These are phyloP conservation scores for Dendroctonus ponderosae DNA, from an alignment of 1,140 invertebrate genomes.

Conservation along the genomic window DNA sequence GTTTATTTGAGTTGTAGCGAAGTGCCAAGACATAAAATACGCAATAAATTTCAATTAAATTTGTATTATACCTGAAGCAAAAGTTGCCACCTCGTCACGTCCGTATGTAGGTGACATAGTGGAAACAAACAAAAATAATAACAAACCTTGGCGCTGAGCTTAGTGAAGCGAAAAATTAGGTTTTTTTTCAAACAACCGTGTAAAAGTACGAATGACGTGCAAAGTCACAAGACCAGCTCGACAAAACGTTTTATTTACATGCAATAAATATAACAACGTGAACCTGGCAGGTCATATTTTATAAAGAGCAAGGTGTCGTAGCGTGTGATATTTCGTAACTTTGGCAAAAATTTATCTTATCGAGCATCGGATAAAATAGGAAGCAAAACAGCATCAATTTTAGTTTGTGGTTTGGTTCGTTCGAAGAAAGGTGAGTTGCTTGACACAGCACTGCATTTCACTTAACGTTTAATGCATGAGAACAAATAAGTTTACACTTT, in stretches of 20 bases:
- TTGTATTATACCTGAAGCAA: too few species aligned
- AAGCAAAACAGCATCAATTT: not conserved
- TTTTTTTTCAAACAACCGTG: slow-evolving; percentile 8
- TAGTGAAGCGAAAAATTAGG: not conserved
- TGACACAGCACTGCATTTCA: too few species aligned
- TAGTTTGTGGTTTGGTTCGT: too few species aligned
- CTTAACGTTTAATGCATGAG: too few species aligned
- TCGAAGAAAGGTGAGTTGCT: too few species aligned
- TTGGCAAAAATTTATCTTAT: not conserved
- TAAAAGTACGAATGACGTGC: slow-evolving; percentile 3
- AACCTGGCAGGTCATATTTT: slow-evolving; percentile 9
- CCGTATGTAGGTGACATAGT: too few species aligned
- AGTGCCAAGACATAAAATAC: too few species aligned
- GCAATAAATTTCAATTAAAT: too few species aligned
- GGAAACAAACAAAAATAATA: not conserved
- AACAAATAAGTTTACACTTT: too few species aligned
- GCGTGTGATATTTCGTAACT: not conserved
- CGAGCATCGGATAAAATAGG: not conserved
- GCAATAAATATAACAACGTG: slow-evolving; percentile 17
- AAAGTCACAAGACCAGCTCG: slow-evolving; percentile 6
- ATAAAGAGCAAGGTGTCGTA: not conserved
- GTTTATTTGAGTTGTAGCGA: too few species aligned
- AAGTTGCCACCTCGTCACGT: too few species aligned
- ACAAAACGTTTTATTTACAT: slow-evolving; percentile 5
- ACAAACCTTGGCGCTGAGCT: not conserved